phyloP scores from a whole-genome alignment of 2,113 vertebrate genomes.

The Sminthopsis crassicaudata region DNA sequence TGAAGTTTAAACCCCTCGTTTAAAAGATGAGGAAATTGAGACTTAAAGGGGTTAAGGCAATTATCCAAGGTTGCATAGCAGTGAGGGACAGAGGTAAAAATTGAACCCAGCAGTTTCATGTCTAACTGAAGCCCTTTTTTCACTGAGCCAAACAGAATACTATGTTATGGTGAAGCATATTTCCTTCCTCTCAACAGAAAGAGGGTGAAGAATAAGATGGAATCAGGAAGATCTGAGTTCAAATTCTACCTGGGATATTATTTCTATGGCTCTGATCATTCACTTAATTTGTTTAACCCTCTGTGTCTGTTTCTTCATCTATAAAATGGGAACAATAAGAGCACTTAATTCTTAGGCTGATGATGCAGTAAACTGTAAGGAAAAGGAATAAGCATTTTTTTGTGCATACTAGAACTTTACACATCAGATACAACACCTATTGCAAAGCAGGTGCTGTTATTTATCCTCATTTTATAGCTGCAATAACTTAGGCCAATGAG shows the following conservation, averaged over 20 bases:
- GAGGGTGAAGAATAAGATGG: not conserved
- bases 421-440: not conserved
- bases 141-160: not conserved
- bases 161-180: not conserved
- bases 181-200: not conserved
- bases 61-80: not conserved
- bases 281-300: not conserved
- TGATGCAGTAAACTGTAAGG: not conserved
- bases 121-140: not conserved
- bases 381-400: not conserved
- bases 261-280: not conserved
- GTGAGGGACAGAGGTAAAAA: not conserved
- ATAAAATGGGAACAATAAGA: not conserved
- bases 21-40: not conserved
- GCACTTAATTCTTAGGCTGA: not conserved
- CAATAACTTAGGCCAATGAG: not conserved
- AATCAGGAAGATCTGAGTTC: not conserved
- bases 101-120: not conserved
- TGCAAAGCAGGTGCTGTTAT: not conserved
- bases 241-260: not conserved
- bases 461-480: not conserved
- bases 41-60: not conserved
- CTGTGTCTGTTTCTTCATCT: not conserved
- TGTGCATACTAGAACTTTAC: not conserved
- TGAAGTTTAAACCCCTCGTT: no score